A percentile compares a stretch with the other conserved stretches of the same genome.
These are phyloP conservation scores for Brenthis daphne DNA, from an alignment of 2,888 invertebrate species.

Conservation along the genomic window DNA sequence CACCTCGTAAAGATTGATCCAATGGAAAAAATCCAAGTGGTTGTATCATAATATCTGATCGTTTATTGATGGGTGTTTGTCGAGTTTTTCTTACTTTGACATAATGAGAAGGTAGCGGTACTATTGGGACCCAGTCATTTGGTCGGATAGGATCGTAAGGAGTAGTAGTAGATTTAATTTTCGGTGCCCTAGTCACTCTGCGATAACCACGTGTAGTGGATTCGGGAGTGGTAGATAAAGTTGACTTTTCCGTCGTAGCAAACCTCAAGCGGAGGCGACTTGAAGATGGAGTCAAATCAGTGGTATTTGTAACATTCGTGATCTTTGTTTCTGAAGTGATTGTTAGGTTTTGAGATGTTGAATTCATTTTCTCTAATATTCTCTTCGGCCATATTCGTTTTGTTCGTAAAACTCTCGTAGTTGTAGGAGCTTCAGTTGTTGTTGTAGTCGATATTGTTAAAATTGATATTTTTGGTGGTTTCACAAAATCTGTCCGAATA, in stretches of 20 bases:
- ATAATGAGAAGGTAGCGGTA: conserved; percentile 61
- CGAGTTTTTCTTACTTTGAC: conserved; percentile 50
- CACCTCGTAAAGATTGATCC: conserved; percentile 46
- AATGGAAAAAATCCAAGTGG: conserved; percentile 66
- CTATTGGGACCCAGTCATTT: conserved; percentile 76
- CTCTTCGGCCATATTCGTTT: conserved; percentile 77
- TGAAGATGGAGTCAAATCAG: conserved; percentile 55
- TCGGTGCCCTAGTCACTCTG: conserved; percentile 66
- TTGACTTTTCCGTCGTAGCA: conserved; percentile 48
- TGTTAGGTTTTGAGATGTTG: conserved; percentile 48
- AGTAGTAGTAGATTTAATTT: conserved; percentile 53
- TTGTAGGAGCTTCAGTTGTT: conserved; percentile 55
- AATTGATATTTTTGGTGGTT: conserved; percentile 57
- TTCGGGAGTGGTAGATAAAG: conserved; percentile 43
- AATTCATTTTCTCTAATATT: conserved; percentile 55
- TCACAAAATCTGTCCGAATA: conserved; percentile 62
- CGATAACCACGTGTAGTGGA: conserved; percentile 60
- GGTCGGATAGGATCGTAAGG: conserved; percentile 53
- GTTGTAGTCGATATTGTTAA: conserved; percentile 48
- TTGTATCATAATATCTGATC: conserved; percentile 63
- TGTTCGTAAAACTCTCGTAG: conserved; percentile 66
- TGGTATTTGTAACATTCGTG: conserved; percentile 50
- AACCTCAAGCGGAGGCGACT: conserved; percentile 53
- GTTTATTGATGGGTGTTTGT: conserved; percentile 52
- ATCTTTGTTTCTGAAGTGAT: conserved; percentile 49